Evolutionary conservation across 1,140 invertebrate species (phyloP), one percentile per base, ranked within the genome.

Genomic region (Anastrepha obliqua): DNA sequence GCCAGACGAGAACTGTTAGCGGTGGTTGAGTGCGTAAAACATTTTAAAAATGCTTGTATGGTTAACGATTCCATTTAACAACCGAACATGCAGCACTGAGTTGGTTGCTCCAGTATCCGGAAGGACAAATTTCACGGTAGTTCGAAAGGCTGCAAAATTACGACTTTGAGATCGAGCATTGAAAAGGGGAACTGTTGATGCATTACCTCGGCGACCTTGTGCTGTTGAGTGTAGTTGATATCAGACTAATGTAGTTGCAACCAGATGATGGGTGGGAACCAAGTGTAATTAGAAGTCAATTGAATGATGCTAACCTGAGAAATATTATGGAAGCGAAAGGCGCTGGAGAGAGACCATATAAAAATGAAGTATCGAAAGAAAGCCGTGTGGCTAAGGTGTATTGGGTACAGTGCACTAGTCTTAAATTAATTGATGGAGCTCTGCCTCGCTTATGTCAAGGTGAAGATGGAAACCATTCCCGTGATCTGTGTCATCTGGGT

Each of bases 101-200:
- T 88, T 91, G 89, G 89, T 87, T 91, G 6, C 55, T 90, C 15
- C 86, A 89, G 29, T 91, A 90, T 86, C 86, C 89, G 44, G 90
- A 90, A 39, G 89, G 89, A 60, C 89, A 91, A 70, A 85, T 90
- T 6, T 89, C 89, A 11, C 89, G 89, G 20, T 90, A 89, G 89
- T 60, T 91, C n/a, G 89, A 89, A 70, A 86, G 78, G 17, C 70
- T 88, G 47, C 88, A 91, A 60, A 60, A 89, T 20, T 91, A 88
- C 74, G 87, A 91, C 88, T 90, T 89, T 81, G 78, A 86, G 17
- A 90, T 90, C 9, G 87, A 88, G 64, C 88, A 89, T 87, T 65
- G 89, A 74, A 87, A 90, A 65, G 87, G 87, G 7, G 4, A 89
- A 89, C 67, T 89, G n/a, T 87, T 2, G 87, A 90, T 86, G 88